Evolutionary conservation across 2,113 vertebrate genomes (phyloP), one percentile per base, ranked within the genome.

Genomic region (Triplophysa rosa): DNA sequence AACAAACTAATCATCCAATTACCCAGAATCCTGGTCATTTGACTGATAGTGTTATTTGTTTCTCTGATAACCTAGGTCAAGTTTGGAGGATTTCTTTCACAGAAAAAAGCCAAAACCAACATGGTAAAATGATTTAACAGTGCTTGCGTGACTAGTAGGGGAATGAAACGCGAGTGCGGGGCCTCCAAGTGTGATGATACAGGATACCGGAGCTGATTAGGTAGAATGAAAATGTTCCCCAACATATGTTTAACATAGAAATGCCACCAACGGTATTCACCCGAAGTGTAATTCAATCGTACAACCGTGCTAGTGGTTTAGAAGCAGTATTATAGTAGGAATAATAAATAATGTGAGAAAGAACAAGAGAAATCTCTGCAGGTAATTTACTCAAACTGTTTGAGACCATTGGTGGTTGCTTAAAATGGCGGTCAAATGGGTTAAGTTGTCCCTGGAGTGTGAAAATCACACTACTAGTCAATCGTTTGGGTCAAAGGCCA

Each of bases 1-100:
- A 90, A 88, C 82, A 88, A 90, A 86, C 84, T 80, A 16, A 85
- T 89, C 84, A 86, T 82, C 83, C 84, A 84, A 87, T 84, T 84
- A 86, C 72, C 0, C 56, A 13, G 4, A 80, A 85, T 85, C 83
- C 8, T 64, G 86, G 83, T 86, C 85, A 49, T 81, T 80, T 82
- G 85, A 14, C 84, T 52, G 79, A 84, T 89, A 82, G 86, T 82
- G 82, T 88, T 85, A 76, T 86, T 86, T 62, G 63, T 70, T 81
- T 87, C 40, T 62, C 37, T 65, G 80, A 86, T 81, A 87, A 85
- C 77, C 75, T 73, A 37, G 40, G 71, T 62, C 58, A 73, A 23
- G 56, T 61, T 61, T 40, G 33, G 12, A 24, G 24, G 17, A 56
- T 61, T 58, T 73, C 56, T 68, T 84, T 82, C 33, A 77, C 62